These are phyloP conservation scores for Cetoscarus ocellatus DNA, from an alignment of 2,797 vertebrate genomes.

Conservation along the genomic window DNA sequence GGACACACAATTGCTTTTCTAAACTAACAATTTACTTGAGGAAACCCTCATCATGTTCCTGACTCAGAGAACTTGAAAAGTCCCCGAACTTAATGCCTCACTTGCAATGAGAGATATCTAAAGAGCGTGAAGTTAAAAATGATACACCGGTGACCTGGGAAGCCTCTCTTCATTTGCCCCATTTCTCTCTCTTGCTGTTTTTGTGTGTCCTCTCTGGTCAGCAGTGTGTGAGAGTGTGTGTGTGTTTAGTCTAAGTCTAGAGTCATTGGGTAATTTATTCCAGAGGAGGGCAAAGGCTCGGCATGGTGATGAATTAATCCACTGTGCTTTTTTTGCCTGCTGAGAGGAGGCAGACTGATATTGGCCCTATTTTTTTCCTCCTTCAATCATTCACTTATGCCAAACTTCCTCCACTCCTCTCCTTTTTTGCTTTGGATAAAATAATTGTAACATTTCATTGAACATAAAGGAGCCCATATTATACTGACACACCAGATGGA, in stretches of 20 bases:
- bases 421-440: background rate
- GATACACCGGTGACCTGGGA: constrained; percentile 52
- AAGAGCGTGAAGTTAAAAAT: constrained; percentile 31
- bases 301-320: constrained; percentile 82
- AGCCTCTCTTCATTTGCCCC: constrained; percentile 49
- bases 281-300: constrained; percentile 78
- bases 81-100: constrained; percentile 7
- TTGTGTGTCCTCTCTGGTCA: constrained; percentile 51
- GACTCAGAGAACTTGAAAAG: constrained; percentile 8
- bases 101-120: constrained; percentile 23
- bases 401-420: constrained; percentile 9
- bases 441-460: too few species aligned
- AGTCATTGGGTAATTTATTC: constrained; percentile 84
- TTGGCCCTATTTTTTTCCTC: constrained; percentile 49
- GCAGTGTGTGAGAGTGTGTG: constrained; percentile 48
- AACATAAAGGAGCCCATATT: too few species aligned
- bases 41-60: constrained; percentile 35
- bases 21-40: constrained; percentile 7
- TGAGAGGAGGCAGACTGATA: constrained; percentile 66
- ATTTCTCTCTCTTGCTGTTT: constrained; percentile 50
- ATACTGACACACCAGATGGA: too few species aligned
- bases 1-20: constrained; percentile 35
- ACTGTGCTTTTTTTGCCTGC: constrained; percentile 78
- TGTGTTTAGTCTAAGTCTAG: constrained; percentile 76
- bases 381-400: constrained; percentile 33